Percentiles rank a stretch among this genome's conserved stretches.
Evolutionary conservation across 2,888 invertebrate genomes (phyloP).

Genomic region (Elegia similella): DNA sequence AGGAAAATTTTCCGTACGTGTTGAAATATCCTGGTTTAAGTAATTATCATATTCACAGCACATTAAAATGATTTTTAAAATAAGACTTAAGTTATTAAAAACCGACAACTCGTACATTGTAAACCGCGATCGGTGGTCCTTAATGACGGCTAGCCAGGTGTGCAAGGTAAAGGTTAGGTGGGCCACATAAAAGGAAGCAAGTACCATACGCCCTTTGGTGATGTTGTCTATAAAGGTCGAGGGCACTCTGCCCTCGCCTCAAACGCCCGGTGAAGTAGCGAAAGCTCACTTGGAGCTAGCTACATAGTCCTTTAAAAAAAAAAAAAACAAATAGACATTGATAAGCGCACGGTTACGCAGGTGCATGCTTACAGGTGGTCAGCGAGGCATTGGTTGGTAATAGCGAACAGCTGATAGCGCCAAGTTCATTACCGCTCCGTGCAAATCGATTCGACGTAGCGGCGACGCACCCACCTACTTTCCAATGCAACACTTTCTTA

Average conservation of each 20-base stretch:
- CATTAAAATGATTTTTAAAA: neutral
- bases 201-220: too few relatives aligned
- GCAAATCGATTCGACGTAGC: constrained; percentile 67
- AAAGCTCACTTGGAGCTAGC: too few relatives aligned
- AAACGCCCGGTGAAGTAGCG: too few relatives aligned
- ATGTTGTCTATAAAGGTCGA: too few relatives aligned
- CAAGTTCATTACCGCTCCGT: constrained; percentile 77
- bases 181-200: constrained; percentile 28
- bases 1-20: too few relatives aligned
- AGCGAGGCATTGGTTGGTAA: constrained; percentile 44
- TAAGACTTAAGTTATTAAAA: neutral
- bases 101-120: constrained; percentile 3
- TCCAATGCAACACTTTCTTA: constrained; percentile 55
- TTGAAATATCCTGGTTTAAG: too few relatives aligned
- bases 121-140: constrained; percentile 31
- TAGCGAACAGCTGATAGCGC: constrained; percentile 73
- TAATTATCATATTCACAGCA: too few relatives aligned
- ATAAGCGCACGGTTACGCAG: constrained; percentile 27
- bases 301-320: too few relatives aligned
- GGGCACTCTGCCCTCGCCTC: too few relatives aligned
- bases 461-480: constrained; percentile 57
- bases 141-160: constrained; percentile 35
- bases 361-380: constrained; percentile 41
- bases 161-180: constrained; percentile 42
- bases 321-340: constrained; percentile 25